These are phyloP conservation scores for Gnathonemus longibarbis DNA, from an alignment of 2,113 vertebrate species.

Conservation along the genomic window DNA sequence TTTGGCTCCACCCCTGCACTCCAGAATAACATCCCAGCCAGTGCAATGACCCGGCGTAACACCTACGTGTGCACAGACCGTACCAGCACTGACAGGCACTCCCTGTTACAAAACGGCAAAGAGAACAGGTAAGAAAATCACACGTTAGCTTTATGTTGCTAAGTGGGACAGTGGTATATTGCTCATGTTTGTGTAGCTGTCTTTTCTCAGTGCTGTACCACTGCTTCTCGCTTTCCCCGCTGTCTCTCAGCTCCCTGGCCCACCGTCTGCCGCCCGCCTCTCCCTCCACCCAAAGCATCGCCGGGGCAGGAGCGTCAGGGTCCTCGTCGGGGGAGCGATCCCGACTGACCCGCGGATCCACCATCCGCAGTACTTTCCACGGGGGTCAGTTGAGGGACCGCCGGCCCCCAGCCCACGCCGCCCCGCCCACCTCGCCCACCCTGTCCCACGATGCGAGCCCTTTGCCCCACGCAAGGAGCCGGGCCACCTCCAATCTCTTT, in stretches of 20 bases:
- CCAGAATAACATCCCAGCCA: slow-evolving; percentile 76
- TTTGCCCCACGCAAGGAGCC: slow-evolving; percentile 68
- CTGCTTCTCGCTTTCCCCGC: not conserved
- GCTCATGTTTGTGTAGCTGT: too few species aligned
- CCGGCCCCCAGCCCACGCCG: slow-evolving; percentile 67
- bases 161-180: not conserved
- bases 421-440: slow-evolving; percentile 72
- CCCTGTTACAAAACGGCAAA: slow-evolving; percentile 78
- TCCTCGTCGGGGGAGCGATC: slow-evolving; percentile 71
- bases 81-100: slow-evolving; percentile 61
- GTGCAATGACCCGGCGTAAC: slow-evolving; percentile 82
- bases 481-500: slow-evolving; percentile 81
- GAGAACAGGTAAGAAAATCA: slow-evolving; percentile 71
- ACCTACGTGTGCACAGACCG: slow-evolving; percentile 86
- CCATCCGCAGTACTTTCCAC: slow-evolving; percentile 85
- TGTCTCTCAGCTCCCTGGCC: slow-evolving; percentile 53
- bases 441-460: slow-evolving; percentile 72
- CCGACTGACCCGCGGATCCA: slow-evolving; percentile 74
- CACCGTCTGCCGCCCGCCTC: slow-evolving; percentile 65
- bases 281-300: slow-evolving; percentile 77
- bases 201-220: not conserved
- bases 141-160: not conserved
- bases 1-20: slow-evolving; percentile 3
- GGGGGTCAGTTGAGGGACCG: slow-evolving; percentile 85
- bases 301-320: slow-evolving; percentile 54